phyloP scores from a whole-genome alignment of 1,140 invertebrate species.

The Elymnias hypermnestra region DNA sequence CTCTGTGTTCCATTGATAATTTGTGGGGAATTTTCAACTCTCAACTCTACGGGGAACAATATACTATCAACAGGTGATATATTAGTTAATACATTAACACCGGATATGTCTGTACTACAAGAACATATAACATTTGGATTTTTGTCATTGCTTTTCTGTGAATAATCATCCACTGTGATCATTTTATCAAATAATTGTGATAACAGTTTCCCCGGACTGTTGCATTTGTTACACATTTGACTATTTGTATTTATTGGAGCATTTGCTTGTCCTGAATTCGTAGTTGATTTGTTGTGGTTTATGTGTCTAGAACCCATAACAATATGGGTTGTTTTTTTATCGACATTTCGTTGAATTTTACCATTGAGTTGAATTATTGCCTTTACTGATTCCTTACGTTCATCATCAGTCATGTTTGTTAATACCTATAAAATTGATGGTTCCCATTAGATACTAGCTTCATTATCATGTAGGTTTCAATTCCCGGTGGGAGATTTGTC shows the following conservation, averaged over 20 bases:
- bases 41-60: neutral
- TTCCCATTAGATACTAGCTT: neutral
- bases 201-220: conserved; percentile 17
- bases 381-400: conserved; percentile 25
- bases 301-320: neutral
- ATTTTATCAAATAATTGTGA: conserved; percentile 18
- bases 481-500: too few species aligned
- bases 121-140: neutral
- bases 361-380: conserved; percentile 34
- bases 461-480: too few species aligned
- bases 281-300: neutral
- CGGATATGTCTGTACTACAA: conserved; percentile 8
- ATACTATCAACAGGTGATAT: neutral
- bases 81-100: neutral
- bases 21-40: neutral
- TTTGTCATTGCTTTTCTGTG: conserved; percentile 2
- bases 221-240: conserved; percentile 20
- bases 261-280: neutral
- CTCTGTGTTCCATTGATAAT: too few species aligned
- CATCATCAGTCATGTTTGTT: conserved; percentile 43
- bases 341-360: conserved; percentile 34
- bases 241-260: neutral
- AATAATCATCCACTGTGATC: conserved; percentile 5
- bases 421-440: conserved; percentile 36
- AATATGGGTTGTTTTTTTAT: conserved; percentile 8